Percentiles rank a stretch among this genome's conserved stretches.
Evolutionary conservation across 2,797 vertebrate genomes (phyloP).

Genomic region (Acrossocheilus wenchowensis): DNA sequence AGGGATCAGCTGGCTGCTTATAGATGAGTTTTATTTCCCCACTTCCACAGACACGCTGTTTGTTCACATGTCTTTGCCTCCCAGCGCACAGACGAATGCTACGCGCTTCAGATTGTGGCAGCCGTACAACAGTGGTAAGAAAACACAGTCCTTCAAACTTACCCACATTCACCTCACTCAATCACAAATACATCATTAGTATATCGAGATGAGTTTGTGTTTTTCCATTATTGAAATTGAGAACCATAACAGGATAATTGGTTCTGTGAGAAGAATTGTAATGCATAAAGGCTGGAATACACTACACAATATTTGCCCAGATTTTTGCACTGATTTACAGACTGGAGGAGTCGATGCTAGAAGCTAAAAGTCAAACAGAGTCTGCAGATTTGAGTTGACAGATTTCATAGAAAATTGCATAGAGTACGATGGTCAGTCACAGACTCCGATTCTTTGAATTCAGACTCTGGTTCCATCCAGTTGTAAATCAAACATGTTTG

Average conservation of each 20-base stretch:
- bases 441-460: too few relatives aligned
- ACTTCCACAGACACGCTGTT: conserved; percentile 93
- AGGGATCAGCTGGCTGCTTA: conserved; percentile 94
- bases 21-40: conserved; percentile 98
- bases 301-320: neutral
- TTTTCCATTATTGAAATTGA: neutral
- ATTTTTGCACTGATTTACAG: neutral
- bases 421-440: neutral
- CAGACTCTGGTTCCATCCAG: neutral
- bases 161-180: neutral
- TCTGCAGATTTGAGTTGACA: neutral
- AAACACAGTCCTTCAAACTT: neutral
- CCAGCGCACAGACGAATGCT: conserved; percentile 89
- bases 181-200: neutral
- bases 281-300: neutral
- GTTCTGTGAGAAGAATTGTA: neutral
- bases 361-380: neutral
- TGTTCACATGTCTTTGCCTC: conserved; percentile 90
- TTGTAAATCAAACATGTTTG: neutral
- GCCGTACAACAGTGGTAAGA: conserved; percentile 93
- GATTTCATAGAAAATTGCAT: neutral
- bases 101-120: conserved; percentile 97
- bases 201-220: neutral
- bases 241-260: neutral
- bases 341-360: neutral